Conservation (phyloP, 2,888 invertebrate species). For the Ceriagrion tenellum region DNA sequence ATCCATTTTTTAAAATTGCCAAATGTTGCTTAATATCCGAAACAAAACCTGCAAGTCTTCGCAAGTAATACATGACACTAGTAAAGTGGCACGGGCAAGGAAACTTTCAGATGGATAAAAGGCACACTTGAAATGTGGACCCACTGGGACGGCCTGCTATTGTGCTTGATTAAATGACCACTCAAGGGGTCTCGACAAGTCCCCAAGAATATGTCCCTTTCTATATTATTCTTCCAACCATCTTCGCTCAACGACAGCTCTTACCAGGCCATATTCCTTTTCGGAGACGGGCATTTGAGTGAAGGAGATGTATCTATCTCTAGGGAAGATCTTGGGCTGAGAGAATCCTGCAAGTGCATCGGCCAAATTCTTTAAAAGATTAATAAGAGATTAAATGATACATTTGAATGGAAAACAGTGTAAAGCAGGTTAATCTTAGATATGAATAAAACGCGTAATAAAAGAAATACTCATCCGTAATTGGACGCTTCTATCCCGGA, state of each 20-base stretch:
- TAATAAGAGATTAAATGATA: no score
- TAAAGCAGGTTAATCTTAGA: no score
- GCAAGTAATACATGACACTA: no score
- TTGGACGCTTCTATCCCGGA: no score
- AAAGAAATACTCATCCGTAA: no score
- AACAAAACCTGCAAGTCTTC: no score
- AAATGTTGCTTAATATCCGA: no score
- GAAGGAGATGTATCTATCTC: neutral
- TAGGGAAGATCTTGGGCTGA: neutral
- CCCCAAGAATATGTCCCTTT: neutral
- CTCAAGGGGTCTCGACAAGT: neutral
- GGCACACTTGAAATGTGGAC: neutral
- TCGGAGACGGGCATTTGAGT: neutral
- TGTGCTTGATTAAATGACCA: neutral
- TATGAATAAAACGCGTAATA: no score
- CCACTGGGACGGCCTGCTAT: neutral
- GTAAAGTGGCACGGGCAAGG: neutral
- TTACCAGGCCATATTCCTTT: neutral
- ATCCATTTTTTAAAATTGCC: no score
- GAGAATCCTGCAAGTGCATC: neutral
- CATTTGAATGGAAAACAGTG: no score
- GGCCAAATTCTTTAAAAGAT: no score
- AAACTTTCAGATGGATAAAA: neutral
- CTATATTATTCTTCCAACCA: neutral
- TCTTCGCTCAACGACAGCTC: neutral